Evolutionary conservation across 1,140 invertebrate species (phyloP), one percentile per base, ranked within the genome.

Genomic region (Drosophila repletoides): DNA sequence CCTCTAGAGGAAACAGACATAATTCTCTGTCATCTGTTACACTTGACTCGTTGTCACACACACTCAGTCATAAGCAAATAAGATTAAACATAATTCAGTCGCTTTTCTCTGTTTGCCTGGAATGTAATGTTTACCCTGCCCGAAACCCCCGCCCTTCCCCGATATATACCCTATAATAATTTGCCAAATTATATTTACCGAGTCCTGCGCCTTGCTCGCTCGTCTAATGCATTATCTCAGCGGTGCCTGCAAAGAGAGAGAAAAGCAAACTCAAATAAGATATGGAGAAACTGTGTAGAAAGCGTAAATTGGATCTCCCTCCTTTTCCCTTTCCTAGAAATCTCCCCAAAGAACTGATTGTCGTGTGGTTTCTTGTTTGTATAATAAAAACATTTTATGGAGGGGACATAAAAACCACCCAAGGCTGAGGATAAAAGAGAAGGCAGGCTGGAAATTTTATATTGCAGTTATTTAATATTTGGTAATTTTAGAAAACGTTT

Each of bases 171-270:
- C 6, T 26, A 0, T 43, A 29, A 61, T 52, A 61, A 53, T 34
- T 33, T 53, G 26, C 28, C 14, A 41, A 61, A 61, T 61, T 53
- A 53, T 52, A 52, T 61, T 53, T 61, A 61, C 48, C 59, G 43
- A 61, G 46, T 41, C 19, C 12, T 52, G 40, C 28, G 22, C 36
- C 29, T 67, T 41, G 24, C 36, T 67, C 33, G 24, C 36, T 45
- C 45, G 45, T 49, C 29, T 66, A 60, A 36, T 66, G 29, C 63
- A 52, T 60, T 60, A 36, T 52, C 36, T 24, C 38, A 40, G 43
- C 7, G 53, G 46, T 52, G 55, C 10, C 55, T 67, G 55, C 24
- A 67, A 67, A 60, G 53, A 60, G 29, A 66, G 45, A 51, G n/a
- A n/a, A 51, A n/a, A 52, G 10, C 10, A 22, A 67, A 41, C 12